Percentiles rank a stretch among this genome's conserved stretches.
Evolutionary conservation across 2,888 invertebrate genomes (phyloP).

Genomic region (Unio delphinus): DNA sequence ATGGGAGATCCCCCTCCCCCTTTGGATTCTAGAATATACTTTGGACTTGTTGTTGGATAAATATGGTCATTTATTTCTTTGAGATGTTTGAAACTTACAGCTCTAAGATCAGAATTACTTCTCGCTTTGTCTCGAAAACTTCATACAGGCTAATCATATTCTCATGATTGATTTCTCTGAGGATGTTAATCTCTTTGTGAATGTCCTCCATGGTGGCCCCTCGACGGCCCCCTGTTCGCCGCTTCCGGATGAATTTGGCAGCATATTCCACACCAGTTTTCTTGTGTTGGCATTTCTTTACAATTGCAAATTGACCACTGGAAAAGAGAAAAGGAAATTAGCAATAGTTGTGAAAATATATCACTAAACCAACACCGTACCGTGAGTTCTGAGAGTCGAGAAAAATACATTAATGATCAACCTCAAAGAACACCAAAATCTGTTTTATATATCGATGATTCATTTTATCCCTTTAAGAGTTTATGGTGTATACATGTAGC

Average conservation of each 20-base stretch:
- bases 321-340: slow-evolving; percentile 5
- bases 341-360: too few species aligned
- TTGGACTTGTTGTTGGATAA: not conserved
- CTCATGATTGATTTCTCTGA: slow-evolving; percentile 76
- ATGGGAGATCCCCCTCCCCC: too few species aligned
- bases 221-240: slow-evolving; percentile 73
- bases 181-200: slow-evolving; percentile 75
- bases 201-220: slow-evolving; percentile 78
- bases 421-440: too few species aligned
- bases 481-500: too few species aligned
- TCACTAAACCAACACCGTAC: too few species aligned
- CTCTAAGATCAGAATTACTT: slow-evolving; percentile 78
- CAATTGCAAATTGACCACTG: slow-evolving; percentile 80
- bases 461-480: too few species aligned
- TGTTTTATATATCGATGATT: too few species aligned
- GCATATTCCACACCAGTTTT: slow-evolving; percentile 76
- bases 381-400: too few species aligned
- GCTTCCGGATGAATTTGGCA: slow-evolving; percentile 79
- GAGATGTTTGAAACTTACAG: slow-evolving; percentile 70
- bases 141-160: slow-evolving; percentile 78
- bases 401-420: too few species aligned
- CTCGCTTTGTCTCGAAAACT: slow-evolving; percentile 77
- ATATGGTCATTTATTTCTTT: not conserved
- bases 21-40: too few species aligned
- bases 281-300: slow-evolving; percentile 75